phyloP scores from a whole-genome alignment of 2,113 vertebrate genomes.

The Notiomystis cincta region DNA sequence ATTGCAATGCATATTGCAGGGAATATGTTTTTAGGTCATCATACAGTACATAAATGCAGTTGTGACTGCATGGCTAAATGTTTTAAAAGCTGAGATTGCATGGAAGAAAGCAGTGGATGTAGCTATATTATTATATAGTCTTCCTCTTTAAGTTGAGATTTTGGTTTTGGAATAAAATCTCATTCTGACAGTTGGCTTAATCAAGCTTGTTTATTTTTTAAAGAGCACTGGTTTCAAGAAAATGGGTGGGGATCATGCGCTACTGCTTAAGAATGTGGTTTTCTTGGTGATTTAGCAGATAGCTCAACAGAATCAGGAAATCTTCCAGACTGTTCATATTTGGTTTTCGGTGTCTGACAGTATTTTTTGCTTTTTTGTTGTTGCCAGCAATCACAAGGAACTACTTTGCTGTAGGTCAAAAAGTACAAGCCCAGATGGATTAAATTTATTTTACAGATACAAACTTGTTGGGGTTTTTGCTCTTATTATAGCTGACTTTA shows the following conservation, averaged over 20 bases:
- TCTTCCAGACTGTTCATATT: background rate
- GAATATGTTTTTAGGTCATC: background rate
- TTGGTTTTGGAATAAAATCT: background rate
- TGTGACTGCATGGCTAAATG: background rate
- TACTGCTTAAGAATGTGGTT: constrained; percentile 5
- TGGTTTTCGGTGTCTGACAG: background rate
- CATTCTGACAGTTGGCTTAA: background rate
- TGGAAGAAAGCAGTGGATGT: background rate
- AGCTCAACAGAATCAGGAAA: constrained; percentile 16
- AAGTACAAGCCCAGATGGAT: background rate
- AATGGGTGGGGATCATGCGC: background rate
- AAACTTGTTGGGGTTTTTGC: background rate
- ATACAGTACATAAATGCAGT: background rate
- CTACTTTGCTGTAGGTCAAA: background rate
- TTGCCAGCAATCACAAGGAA: background rate
- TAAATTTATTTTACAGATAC: background rate
- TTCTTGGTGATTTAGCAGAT: constrained; percentile 22
- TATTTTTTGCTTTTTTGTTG: background rate
- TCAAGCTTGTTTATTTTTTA: background rate
- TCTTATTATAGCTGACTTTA: background rate
- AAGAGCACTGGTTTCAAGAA: background rate
- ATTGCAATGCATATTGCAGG: background rate
- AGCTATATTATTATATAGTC: background rate
- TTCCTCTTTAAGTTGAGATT: background rate
- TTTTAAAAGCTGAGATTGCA: background rate